Conservation (phyloP, 2,113 vertebrate genomes). For the Solea solea region DNA sequence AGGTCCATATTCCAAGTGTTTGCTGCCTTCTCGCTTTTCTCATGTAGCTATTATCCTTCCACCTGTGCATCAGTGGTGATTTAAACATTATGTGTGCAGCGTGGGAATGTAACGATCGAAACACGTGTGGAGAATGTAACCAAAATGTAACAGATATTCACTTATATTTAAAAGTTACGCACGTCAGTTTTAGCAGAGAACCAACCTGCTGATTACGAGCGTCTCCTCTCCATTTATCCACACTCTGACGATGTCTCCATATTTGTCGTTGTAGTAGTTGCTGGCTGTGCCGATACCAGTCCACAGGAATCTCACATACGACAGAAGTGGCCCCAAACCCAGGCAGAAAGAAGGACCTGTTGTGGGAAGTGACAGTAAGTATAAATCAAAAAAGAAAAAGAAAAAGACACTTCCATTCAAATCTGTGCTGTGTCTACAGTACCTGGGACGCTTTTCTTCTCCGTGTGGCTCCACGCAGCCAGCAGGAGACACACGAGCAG, state of each 20-base stretch:
- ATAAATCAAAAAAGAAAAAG: neutral
- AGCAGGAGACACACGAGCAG: constrained; percentile 84
- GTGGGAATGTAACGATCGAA: too few species aligned
- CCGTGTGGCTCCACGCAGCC: constrained; percentile 81
- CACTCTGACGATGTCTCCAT: constrained; percentile 92
- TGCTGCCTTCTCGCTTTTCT: too few species aligned
- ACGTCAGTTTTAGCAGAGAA: neutral
- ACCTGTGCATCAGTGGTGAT: too few species aligned
- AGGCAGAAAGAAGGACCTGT: constrained; percentile 91
- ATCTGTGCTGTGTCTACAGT: constrained; percentile 12
- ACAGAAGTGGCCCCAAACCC: constrained; percentile 80
- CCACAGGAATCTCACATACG: constrained; percentile 84
- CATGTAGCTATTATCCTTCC: too few species aligned
- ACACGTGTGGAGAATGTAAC: too few species aligned
- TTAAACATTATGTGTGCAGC: too few species aligned
- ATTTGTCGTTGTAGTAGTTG: constrained; percentile 94
- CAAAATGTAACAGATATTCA: too few species aligned
- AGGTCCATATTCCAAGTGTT: too few species aligned
- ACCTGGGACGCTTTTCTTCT: constrained; percentile 87
- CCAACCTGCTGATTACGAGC: constrained; percentile 93
- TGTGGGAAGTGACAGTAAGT: neutral
- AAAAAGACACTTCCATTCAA: neutral
- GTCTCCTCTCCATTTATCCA: constrained; percentile 97
- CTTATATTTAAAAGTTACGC: too few species aligned
- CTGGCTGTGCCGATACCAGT: constrained; percentile 92